Evolutionary conservation across 2,113 vertebrate genomes (phyloP), one percentile per base, ranked within the genome.

Genomic region (Callospermophilus lateralis): DNA sequence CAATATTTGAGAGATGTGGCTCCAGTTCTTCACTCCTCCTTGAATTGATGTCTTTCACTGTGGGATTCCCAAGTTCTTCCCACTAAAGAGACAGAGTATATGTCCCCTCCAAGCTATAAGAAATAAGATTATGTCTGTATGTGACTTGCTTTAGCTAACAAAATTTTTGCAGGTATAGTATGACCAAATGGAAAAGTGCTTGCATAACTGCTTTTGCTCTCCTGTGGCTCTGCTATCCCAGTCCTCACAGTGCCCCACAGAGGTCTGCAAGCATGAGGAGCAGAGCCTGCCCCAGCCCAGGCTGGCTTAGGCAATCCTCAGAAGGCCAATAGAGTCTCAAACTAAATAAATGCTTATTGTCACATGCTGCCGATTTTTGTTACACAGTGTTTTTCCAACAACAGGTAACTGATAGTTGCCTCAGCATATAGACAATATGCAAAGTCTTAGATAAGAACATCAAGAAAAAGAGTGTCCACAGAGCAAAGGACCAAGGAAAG

Each of bases 101-200:
- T 80, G 85, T 95, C 65, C 34, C 55, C n/a, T 95, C 72, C 68
- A 70, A 76, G 67, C 73, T 91, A 77, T 20, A 63, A 28, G 61
- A 63, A 26, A 63, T 24, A 28, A 63, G 24, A 26, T 61, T 61
- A 61, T 61, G 58, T 61, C 22, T 63, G 61, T 28, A 30, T 45
- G 53, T n/a, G n/a, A 68, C 90, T 77, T 72, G 8, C 26, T 80
- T 80, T 76, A 4, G 42, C 65, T 58, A 53, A 85, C 5, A 48
- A n/a, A 88, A 86, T 65, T 15, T 65, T 28, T 81, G 28, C 51
- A 84, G 37, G 48, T 58, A 67, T 65, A 48, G 8, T 30, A 10
- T 24, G 83, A 84, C 24, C 86, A 94, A 93, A 80, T 87, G 88
- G 67, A 17, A 76, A 73, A 72, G 30, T 7, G 19, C 42, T 39